Conservation (phyloP, 2,113 vertebrate genomes). For the Platichthys stellatus region DNA sequence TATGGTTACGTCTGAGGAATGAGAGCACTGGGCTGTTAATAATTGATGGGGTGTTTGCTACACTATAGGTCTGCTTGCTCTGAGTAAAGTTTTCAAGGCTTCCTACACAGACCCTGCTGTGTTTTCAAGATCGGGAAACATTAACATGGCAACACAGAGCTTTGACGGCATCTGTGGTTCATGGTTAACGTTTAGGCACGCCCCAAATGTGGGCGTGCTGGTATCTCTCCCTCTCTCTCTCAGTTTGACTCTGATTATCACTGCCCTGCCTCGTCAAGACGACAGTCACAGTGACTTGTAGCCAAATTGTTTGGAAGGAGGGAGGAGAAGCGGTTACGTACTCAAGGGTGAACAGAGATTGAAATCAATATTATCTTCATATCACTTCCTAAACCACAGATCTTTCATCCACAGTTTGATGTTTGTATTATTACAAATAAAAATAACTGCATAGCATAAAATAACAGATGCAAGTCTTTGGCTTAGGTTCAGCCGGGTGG, state of each 20-base stretch:
- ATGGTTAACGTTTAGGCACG: slow-evolving; percentile 12
- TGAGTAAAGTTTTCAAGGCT: slow-evolving; percentile 61
- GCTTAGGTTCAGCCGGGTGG: slow-evolving; percentile 8
- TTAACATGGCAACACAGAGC: slow-evolving; percentile 20
- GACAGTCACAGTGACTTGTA: neutral
- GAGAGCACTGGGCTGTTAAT: slow-evolving; percentile 78
- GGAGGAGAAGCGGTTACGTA: neutral
- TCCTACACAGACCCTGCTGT: slow-evolving; percentile 35
- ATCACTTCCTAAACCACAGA: neutral
- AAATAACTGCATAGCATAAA: no score
- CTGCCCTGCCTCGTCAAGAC: neutral
- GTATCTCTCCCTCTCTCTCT: neutral
- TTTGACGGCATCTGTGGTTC: slow-evolving; percentile 30
- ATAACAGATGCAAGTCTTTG: neutral
- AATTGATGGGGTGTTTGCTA: slow-evolving; percentile 77
- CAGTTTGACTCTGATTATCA: slow-evolving; percentile 14
- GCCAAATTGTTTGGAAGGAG: neutral
- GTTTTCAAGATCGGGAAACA: slow-evolving; percentile 39
- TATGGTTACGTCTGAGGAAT: slow-evolving; percentile 75
- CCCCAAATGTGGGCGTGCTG: slow-evolving; percentile 4
- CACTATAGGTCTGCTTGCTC: slow-evolving; percentile 48
- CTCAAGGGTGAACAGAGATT: neutral
- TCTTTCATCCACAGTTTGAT: neutral
- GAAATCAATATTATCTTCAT: neutral
- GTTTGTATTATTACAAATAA: no score